Base-by-base conservation (phyloP, 2,797 vertebrate genomes). In the Chelonia mydas region DNA sequence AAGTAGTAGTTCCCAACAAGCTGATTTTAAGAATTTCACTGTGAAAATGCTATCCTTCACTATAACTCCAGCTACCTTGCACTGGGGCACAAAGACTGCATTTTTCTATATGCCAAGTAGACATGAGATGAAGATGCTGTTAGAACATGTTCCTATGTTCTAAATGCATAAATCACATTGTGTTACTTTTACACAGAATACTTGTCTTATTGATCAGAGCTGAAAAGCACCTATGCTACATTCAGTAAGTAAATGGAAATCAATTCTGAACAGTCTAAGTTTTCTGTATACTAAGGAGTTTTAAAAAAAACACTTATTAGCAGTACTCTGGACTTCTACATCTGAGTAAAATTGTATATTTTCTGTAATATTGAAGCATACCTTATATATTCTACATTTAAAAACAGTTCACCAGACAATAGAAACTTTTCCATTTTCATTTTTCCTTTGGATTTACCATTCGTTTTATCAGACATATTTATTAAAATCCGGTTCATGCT, bases 401-500 rank as follows among this genome's bases (percentile, higher is more conserved):
- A 82, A n/a, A 49, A 27, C 57, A 83, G 17, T 49, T 27, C 7
- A 61, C 57, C 23, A 82, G 74, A 77, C 21, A 77, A 86, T 7
- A 68, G n/a, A 86, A 78, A 50, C 15, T 41, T 7, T 86, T 55
- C 54, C 33, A 21, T 21, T 31, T 21, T 37, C 37, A n/a, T 78
- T 61, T 11, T 82, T 37, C 47, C 51, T 61, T 90, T 72, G 57
- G n/a, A 59, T 86, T 83, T 41, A 23, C 45, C 7, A 28, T 68
- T 57, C 31, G 45, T 93, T 92, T 96, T 92, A 93, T 89, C 72
- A 91, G 83, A 81, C 5, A 61, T 82, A 90, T 90, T 94, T 76
- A 82, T 88, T 93, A 97, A 97, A 96, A 91, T 94, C 95, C 89
- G 47, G 77, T 96, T 97, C 88, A 68, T 87, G 79, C 28, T 92